These are phyloP conservation scores for Erythrocercus mccallii DNA, from an alignment of 2,113 vertebrate genomes.

Conservation along the genomic window DNA sequence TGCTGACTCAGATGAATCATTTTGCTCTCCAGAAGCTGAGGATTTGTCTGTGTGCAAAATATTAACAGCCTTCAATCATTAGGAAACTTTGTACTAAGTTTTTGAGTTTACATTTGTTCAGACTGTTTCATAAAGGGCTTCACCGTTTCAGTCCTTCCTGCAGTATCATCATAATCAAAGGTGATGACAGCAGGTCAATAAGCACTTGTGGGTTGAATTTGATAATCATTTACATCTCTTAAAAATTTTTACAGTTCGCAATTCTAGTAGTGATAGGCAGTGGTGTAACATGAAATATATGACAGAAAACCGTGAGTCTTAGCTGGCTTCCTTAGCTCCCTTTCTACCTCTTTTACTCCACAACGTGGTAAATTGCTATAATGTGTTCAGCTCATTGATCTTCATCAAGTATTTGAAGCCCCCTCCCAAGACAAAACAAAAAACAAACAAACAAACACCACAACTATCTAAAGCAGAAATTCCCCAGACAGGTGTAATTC, in stretches of 20 bases:
- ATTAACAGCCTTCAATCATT: neutral
- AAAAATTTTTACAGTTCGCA: neutral
- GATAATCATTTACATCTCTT: constrained; percentile 3
- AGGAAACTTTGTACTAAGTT: neutral
- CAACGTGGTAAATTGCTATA: neutral
- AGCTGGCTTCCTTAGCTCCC: neutral
- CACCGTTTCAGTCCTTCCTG: neutral
- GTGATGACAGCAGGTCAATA: neutral
- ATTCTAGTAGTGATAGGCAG: neutral
- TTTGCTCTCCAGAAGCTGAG: neutral
- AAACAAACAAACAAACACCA: no score
- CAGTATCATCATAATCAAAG: neutral
- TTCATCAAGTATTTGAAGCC: neutral
- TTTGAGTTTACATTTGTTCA: neutral
- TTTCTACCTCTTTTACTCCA: neutral
- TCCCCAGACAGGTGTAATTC: neutral
- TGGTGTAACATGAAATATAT: neutral
- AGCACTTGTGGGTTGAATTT: neutral
- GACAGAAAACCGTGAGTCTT: neutral
- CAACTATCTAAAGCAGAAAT: neutral
- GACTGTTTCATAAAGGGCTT: neutral
- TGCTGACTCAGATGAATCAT: neutral
- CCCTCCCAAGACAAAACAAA: neutral
- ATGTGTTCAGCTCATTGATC: neutral
- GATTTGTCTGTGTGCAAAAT: neutral